Base-by-base conservation (phyloP, 2,888 invertebrate species). In the Ligdia adustata region DNA sequence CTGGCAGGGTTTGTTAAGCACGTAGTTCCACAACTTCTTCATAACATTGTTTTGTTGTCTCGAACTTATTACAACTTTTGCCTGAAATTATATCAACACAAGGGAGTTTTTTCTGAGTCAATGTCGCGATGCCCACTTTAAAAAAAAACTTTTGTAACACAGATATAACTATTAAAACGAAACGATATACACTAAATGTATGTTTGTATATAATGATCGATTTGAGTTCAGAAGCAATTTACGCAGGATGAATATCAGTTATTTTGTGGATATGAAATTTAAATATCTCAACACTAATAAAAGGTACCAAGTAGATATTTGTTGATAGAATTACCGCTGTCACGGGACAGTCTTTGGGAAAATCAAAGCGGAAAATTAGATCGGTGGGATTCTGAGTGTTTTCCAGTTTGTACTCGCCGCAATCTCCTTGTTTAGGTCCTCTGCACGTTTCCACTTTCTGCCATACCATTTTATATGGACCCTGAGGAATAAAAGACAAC, bases 1-100 rank as follows among this genome's bases (percentile, higher is more conserved):
- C 60, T 86, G 79, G 53, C 87, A 88, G 0, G 87, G 88, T 27
- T 76, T 78, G 39, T 75, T 77, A 35, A 82, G 27, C 13, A 72
- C 61, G 55, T 87, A 81, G 59, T 82, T 83, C 71, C 72, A 82
- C 28, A 87, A 58, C 55, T 73, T 81, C 54, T 77, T 82, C 39
- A 71, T 73, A 20, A 58, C 54, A 40, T 75, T 79, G 38, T 77
- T 79, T 31, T 55, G 71, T 51, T 74, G 71, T 16, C 66, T 55
- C 4, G 72, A 63, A 38, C 74, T 74, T 3, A 79, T 64, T 7
- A 69, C 65, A 32, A 87, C 52, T 73, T 76, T 82, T 1, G 76
- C 81, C 87, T 88, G 74, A 33, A 63, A 69, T 28, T 52, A 52
- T 37, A 54, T 50, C 12, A 46, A 52, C 42, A 39, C 22, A 45